These are phyloP conservation scores for Neotoma lepida DNA, from an alignment of 2,113 vertebrate species.

Conservation along the genomic window DNA sequence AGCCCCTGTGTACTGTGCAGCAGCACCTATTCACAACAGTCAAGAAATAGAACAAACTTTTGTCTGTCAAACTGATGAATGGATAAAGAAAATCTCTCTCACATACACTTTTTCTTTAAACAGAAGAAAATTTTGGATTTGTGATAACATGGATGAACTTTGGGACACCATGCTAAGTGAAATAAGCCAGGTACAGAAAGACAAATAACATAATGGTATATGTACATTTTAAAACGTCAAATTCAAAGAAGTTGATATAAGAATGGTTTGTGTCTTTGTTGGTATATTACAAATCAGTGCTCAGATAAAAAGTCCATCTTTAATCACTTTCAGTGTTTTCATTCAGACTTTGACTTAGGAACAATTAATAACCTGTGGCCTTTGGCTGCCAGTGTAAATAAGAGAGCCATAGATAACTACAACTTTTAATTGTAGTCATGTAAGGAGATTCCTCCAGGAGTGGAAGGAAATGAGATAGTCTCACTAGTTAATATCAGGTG, in stretches of 20 bases:
- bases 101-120: neutral
- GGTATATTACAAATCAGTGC: neutral
- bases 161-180: neutral
- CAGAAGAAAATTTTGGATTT: neutral
- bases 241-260: neutral
- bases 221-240: neutral
- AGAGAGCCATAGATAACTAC: neutral
- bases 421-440: neutral
- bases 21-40: neutral
- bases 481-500: neutral
- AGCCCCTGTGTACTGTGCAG: too few species aligned
- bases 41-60: neutral
- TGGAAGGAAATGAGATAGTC: slow-evolving; percentile 5
- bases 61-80: neutral
- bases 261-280: neutral
- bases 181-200: neutral
- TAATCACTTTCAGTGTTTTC: neutral
- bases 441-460: neutral
- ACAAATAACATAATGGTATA: neutral
- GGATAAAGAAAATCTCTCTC: neutral
- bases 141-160: neutral
- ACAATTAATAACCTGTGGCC: neutral
- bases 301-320: neutral
- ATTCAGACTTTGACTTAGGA: neutral
- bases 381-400: slow-evolving; percentile 2